phyloP scores from a whole-genome alignment of 2,113 vertebrate species.

The Phasianus colchicus region DNA sequence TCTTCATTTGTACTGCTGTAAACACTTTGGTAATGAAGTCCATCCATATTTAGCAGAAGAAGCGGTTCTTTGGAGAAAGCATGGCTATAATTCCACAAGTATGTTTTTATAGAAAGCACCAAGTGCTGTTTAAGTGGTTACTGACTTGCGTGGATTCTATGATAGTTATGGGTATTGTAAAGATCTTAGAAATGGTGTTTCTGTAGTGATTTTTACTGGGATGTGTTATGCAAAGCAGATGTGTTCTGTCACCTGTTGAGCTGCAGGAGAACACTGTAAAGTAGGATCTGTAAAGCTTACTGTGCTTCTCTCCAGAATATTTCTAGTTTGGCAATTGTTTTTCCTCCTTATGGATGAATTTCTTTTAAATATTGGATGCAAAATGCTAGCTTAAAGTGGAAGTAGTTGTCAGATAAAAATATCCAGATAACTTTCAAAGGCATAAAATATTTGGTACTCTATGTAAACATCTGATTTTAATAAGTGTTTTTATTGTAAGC shows the following conservation, averaged over 20 bases:
- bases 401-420: constrained; percentile 34
- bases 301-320: not conserved
- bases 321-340: not conserved
- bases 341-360: not conserved
- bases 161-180: not conserved
- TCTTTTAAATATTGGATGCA: not conserved
- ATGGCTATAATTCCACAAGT: constrained; percentile 2
- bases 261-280: not conserved
- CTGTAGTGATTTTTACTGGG: constrained; percentile 50
- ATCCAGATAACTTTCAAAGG: constrained; percentile 29
- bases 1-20: not conserved
- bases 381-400: constrained; percentile 10
- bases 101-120: constrained; percentile 31
- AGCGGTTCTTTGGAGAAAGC: not conserved
- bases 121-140: constrained; percentile 29
- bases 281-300: not conserved
- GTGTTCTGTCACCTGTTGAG: constrained; percentile 50
- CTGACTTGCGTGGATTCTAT: not conserved
- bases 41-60: not conserved
- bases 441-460: constrained; percentile 40
- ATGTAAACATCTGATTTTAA: constrained; percentile 61
- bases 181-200: constrained; percentile 46
- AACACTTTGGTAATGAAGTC: constrained; percentile 41
- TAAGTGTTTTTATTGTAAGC: constrained; percentile 48
- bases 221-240: constrained; percentile 18